Conservation (phyloP, 2,888 invertebrate species). For the Nomada fucata region DNA sequence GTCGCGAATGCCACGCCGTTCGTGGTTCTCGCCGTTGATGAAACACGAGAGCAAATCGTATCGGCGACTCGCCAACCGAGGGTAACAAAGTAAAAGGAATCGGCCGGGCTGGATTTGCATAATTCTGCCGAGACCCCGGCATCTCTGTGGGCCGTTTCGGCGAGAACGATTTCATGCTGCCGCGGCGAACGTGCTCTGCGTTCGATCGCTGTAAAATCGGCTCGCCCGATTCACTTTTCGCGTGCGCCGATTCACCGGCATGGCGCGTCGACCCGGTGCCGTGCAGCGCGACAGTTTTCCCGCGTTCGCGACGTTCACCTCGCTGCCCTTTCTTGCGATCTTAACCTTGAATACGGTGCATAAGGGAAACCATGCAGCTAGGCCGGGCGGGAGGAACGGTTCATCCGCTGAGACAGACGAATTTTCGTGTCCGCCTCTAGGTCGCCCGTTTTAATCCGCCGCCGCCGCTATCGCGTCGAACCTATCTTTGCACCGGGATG, state of each 20-base stretch:
- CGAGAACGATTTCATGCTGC: conserved; percentile 58
- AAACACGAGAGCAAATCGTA: conserved; percentile 44
- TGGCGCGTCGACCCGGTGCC: conserved; percentile 58
- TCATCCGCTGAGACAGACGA: too few relatives aligned
- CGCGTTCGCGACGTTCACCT: conserved; percentile 23
- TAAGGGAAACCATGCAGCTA: conserved; percentile 21
- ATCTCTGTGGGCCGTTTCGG: conserved; percentile 43
- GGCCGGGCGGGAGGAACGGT: not conserved
- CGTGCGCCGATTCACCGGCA: conserved; percentile 48
- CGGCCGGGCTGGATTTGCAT: conserved; percentile 58
- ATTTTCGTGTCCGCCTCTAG: too few relatives aligned
- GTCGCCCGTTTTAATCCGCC: too few relatives aligned
- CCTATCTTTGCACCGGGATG: too few relatives aligned
- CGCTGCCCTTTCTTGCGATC: conserved; percentile 39
- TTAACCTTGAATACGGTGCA: conserved; percentile 68
- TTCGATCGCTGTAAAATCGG: conserved; percentile 59
- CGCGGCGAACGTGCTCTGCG: conserved; percentile 24
- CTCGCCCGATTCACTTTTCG: conserved; percentile 60
- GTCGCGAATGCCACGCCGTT: not conserved
- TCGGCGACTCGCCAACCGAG: conserved; percentile 48
- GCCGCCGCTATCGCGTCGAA: too few relatives aligned
- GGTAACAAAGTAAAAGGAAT: conserved; percentile 29
- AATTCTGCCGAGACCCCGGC: conserved; percentile 56
- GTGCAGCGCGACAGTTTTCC: conserved; percentile 29
- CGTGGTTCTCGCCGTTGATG: conserved; percentile 27